Evolutionary conservation across 2,888 invertebrate species (phyloP), one percentile per base, ranked within the genome.

Genomic region (Caenorhabditis uteleia): DNA sequence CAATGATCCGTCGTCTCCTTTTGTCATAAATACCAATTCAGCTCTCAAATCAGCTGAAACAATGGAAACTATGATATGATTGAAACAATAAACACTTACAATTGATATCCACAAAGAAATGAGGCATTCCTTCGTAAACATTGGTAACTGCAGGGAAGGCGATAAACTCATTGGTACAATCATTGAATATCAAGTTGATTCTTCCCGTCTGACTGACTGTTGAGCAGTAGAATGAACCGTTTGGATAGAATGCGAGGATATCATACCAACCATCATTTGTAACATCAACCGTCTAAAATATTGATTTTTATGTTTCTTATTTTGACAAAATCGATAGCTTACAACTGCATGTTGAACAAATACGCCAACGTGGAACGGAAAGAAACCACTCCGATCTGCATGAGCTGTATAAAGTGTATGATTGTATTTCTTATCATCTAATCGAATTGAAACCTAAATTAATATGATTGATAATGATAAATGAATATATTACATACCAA

Each of bases 191-290:
- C n/a, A 48, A 50, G 16, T 26, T 21, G n/a, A 53, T 26, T 8
- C 18, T 38, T 31, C 58, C 61, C 3, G 20, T 14, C 2, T 40
- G 23, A 12, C 25, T 25, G 33, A 55, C 45, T 34, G 20, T 33
- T 7, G 57, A 27, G 34, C 74, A 75, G 34, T 60, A 68, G 29
- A 75, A 34, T 4, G 68, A 40, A 23, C 67, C 68, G 27, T 70
- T 68, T 20, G 55, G 49, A 12, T 34, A 51, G 58, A 81, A 78
- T n/a, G 79, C 81, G 20, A 81, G 27, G 23, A 82, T 51, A 50
- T 81, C 81, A 29, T 77, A 70, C 18, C 60, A 53, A 8, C 81
- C 81, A 46, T 81, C 81, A 20, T 78, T 75, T 14, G 75, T 68
- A 2, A 81, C 70, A 51, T 81, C 81, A 33, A 81, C 61, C 10